Percentiles rank a stretch among this genome's conserved stretches.
These are phyloP conservation scores for Nipponacmea schrenckii DNA, from an alignment of 2,888 invertebrate genomes.

Conservation along the genomic window DNA sequence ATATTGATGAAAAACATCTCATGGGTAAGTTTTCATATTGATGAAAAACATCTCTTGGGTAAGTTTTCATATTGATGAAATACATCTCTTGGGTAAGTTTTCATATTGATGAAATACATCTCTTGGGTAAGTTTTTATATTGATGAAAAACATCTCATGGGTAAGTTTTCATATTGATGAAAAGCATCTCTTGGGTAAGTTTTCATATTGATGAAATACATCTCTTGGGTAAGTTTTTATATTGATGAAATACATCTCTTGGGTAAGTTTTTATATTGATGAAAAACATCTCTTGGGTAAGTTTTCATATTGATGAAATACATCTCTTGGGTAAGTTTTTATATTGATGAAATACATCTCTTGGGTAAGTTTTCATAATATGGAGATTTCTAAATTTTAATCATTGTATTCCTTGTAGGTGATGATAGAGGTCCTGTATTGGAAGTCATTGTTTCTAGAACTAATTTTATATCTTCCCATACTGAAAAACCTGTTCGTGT, in stretches of 20 bases:
- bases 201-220: not conserved
- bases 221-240: no score
- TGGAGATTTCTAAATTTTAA: no score
- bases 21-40: conserved; percentile 83
- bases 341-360: not conserved
- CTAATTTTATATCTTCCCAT: conserved; percentile 93
- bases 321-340: conserved; percentile 83
- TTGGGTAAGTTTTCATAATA: no score
- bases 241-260: conserved; percentile 99
- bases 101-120: conserved; percentile 98
- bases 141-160: not conserved
- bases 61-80: conserved; percentile 57
- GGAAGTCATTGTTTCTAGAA: conserved; percentile 97
- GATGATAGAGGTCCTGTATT: conserved; percentile 76
- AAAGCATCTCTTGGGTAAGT: conserved; percentile 90
- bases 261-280: conserved; percentile 72
- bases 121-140: conserved; percentile 78
- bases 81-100: no score
- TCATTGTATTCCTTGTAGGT: conserved; percentile 57
- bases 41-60: conserved; percentile 97
- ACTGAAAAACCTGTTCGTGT: conserved; percentile 85
- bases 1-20: conserved; percentile 66
- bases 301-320: conserved; percentile 98
- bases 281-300: not conserved
- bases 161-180: no score